Conservation (phyloP, 1,140 invertebrate genomes). For the Microplitis demolitor region DNA sequence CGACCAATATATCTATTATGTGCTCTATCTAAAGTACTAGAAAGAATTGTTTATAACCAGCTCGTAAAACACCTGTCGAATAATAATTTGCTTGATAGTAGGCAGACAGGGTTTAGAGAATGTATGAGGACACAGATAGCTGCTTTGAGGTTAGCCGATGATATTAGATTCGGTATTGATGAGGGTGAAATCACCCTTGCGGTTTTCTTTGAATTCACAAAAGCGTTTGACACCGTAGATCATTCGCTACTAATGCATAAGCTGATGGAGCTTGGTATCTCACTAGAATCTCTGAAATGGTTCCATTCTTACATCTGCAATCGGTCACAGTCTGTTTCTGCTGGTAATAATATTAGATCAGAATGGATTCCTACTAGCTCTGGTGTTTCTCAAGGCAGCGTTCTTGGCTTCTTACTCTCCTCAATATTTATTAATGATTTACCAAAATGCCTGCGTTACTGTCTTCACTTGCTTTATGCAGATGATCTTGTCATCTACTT, state of each 20-base stretch:
- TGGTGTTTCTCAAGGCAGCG: too few species aligned
- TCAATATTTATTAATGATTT: too few species aligned
- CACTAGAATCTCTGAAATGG: neutral
- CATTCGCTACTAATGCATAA: slow-evolving; percentile 11
- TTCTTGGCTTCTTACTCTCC: neutral
- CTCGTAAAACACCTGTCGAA: neutral
- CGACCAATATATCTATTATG: neutral
- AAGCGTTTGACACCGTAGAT: neutral
- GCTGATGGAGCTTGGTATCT: neutral
- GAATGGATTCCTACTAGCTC: too few species aligned
- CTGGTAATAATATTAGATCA: too few species aligned
- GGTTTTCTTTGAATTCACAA: too few species aligned
- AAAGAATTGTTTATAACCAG: neutral
- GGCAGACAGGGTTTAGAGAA: slow-evolving; percentile 3
- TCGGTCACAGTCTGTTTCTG: too few species aligned
- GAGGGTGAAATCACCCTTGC: neutral
- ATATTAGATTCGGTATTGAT: slow-evolving; percentile 17
- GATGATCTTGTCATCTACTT: too few species aligned
- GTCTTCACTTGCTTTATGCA: too few species aligned
- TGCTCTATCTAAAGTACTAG: neutral
- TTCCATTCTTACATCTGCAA: neutral
- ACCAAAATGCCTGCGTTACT: too few species aligned
- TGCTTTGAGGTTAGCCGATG: slow-evolving; percentile 21
- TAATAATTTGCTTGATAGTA: neutral
- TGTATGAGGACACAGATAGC: neutral